phyloP scores from a whole-genome alignment of 2,797 vertebrate species.

The Enteromius anoplus region DNA sequence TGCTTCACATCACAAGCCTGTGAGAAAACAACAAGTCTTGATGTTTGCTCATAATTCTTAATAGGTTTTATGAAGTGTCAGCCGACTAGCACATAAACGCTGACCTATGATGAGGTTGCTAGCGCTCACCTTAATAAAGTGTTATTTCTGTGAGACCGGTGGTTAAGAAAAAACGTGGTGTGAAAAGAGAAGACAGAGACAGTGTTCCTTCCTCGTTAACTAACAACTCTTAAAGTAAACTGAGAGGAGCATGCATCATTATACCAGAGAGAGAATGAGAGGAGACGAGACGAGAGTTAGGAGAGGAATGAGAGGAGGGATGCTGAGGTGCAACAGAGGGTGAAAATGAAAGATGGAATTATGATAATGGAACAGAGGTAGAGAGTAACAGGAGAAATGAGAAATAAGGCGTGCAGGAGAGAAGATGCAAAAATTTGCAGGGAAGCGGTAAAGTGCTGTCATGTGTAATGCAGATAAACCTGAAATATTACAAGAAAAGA shows the following conservation, averaged over 20 bases:
- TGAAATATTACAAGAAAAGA: constrained; percentile 41
- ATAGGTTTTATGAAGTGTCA: constrained; percentile 2
- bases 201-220: constrained; percentile 38
- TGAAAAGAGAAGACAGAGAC: constrained; percentile 21
- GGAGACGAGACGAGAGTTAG: not conserved
- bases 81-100: constrained; percentile 2
- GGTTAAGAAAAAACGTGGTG: constrained; percentile 12
- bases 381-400: constrained; percentile 5
- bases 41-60: constrained; percentile 19
- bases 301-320: constrained; percentile 1
- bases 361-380: constrained; percentile 29
- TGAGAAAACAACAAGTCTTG: not conserved
- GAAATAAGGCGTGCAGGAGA: not conserved
- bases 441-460: constrained; percentile 19
- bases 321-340: constrained; percentile 1
- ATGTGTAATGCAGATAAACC: constrained; percentile 46
- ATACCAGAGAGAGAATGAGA: not conserved
- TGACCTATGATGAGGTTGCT: constrained; percentile 7
- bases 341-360: constrained; percentile 30
- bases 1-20: not conserved
- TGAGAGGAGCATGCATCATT: constrained; percentile 25
- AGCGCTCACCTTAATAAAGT: not conserved
- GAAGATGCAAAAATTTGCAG: constrained; percentile 9
- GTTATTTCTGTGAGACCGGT: not conserved
- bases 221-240: constrained; percentile 21